Evolutionary conservation across 2,888 invertebrate species (phyloP), one percentile per base, ranked within the genome.

Genomic region (Schizotus pectinicornis): DNA sequence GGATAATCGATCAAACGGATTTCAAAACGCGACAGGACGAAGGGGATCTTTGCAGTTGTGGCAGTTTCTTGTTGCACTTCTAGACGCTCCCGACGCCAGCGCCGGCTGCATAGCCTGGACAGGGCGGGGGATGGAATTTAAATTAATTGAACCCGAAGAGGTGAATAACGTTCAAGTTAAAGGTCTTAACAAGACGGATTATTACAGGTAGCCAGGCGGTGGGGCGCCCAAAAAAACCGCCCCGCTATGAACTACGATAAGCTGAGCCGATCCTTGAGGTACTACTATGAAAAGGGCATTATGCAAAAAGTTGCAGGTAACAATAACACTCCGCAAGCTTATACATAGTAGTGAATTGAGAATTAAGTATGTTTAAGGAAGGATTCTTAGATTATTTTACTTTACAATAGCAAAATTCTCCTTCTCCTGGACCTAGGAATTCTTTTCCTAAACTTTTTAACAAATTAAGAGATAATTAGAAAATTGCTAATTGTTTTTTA

Each of bases 201-300:
- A 37, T 42, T 41, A 8, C 77, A 93, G 93, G 96, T 96, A 62
- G 97, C 96, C 1, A 84, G 96, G 9, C 85, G 95, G 14, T 97
- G 97, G 97, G 97, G 97, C 0, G 88, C 95, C 3, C 96, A 96
- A 80, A 97, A 97, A 81, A 97, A 97, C 81, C 84, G 96, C 0
- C 96, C 96, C 0, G 96, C 96, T 0, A 97, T 97, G 97, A 97
- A 97, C 81, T 97, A 97, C 76, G 97, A 97, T 80, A 97, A 97
- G 78, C 81, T 97, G 43, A 95, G 95, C 35, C 85, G 97, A 6
- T 96, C 96, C 0, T 83, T 97, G 36, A 85, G 97, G n/a, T 97
- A 97, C 74, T 97, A 97, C 77, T 97, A 97, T 77, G 96, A 97
- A 79, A 97, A 97, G 77, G 96, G 96, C n/a, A 97, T 97, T 73